Base-by-base conservation (phyloP, 2,113 vertebrate genomes). In the Synchiropus splendidus region DNA sequence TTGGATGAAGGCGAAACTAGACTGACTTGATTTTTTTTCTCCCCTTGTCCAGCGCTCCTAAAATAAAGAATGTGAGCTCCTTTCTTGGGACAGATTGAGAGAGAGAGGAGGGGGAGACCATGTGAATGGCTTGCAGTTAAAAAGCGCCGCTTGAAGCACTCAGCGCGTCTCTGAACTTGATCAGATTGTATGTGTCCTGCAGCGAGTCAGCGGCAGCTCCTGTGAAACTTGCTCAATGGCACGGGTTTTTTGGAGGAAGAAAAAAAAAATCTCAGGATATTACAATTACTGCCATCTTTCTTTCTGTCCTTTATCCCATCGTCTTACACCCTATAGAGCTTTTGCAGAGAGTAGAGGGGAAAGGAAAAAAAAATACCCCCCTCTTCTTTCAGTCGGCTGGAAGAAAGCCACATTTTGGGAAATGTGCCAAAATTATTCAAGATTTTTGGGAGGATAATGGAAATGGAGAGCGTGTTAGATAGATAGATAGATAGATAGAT, bases 101-200 rank as follows among this genome's bases (percentile, higher is more conserved):
- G 59, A 4, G 21, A 56, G 49, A 70, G 78, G 77, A 75, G 80
- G 70, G 79, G 78, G 77, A 80, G 12, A 12, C 6, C 11, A 82
- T 81, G 85, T 86, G 84, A 91, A 90, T 86, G 86, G 77, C 74
- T 80, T 77, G 85, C 79, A 78, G 87, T 89, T 90, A 87, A 82
- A 92, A 90, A 92, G 89, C 87, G 68, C 88, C 83, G 88, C 89
- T 91, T 89, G 87, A 89, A 89, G 87, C 82, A 86, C 86, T 91
- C 84, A 83, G 61, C 79, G 86, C 81, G 89, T 81, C 90, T 93
- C 86, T 94, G 90, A 94, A 95, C 91, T 92, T 92, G 91, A 94
- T 94, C 90, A 92, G 91, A 92, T 89, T 89, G 83, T 89, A 76
- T 81, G 87, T 89, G 90, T 94, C 90, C 90, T 90, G 90, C 87